Base-by-base conservation (phyloP, 1,140 invertebrate genomes). In the Phocides pigmalion region DNA sequence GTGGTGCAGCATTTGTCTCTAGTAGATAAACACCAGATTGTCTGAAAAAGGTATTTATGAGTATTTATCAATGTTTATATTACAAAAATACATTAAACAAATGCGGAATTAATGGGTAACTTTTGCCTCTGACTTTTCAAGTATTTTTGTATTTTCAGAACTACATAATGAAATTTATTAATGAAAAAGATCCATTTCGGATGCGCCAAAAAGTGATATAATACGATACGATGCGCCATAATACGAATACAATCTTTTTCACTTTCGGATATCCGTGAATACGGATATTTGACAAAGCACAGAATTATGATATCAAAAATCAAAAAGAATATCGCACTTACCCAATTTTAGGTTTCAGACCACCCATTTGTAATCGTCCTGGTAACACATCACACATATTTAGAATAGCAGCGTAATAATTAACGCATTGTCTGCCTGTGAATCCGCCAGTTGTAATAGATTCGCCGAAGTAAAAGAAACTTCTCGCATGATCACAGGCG, bases 21-120 rank as follows among this genome's bases (percentile, higher is more conserved):
- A 92, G 68, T 39, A 86, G 83, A 69, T 79, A 93, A 22, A 92
- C 84, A 37, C 91, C 90, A 35, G 72, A 46, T 49, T 54, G 16
- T 9, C 79, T 83, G 70, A 64, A 84, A 71, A 3, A 49, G 39
- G 61, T 9, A 58, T 15, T 20, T 14, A 50, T 0, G 32, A 12
- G 1, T 35, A 9, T 28, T 4, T 28, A 28, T 8, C 9, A 12
- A 35, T 32, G 28, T 22, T 6, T 22, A 3, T 6, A 2, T 22
- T 22, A 22, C 3, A 22, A n/a, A n/a, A 35, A 28, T 1, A n/a
- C 19, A 53, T 5, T 25, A 14, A 39, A 20, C 28, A 49, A 59
- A 51, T 22, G 16, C 17, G 3, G 2, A 28, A 58, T 41, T 32
- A 17, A 46, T 49, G 12, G 2, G 2, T 22, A 22, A 22, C 5